Evolutionary conservation across 1,140 invertebrate species (phyloP).

Genomic region (Semibalanus balanoides): DNA sequence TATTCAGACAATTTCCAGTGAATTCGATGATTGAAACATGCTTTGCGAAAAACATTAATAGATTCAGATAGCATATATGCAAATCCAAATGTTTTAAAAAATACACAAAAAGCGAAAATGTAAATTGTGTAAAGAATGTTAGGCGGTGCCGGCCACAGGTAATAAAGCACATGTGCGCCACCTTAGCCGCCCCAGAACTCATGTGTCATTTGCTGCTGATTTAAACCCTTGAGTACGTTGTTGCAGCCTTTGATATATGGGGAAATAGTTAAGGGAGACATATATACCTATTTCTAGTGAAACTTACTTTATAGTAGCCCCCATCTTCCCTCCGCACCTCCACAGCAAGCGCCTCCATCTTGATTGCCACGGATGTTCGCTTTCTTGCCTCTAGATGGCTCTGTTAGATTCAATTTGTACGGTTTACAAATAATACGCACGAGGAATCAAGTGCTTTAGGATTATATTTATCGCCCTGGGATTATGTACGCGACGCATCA

Average conservation of each 20-base stretch:
- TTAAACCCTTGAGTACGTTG: too few species aligned
- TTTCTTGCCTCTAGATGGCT: background rate
- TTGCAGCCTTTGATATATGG: too few species aligned
- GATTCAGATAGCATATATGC: too few species aligned
- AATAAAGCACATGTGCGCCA: background rate
- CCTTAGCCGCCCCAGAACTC: background rate
- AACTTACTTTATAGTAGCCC: background rate
- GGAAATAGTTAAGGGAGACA: background rate
- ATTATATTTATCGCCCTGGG: too few species aligned
- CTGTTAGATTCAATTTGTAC: too few species aligned
- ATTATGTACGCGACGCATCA: too few species aligned
- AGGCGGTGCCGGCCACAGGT: background rate
- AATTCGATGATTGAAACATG: too few species aligned
- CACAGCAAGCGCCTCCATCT: constrained; percentile 1
- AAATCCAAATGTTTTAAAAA: too few species aligned
- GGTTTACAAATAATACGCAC: too few species aligned
- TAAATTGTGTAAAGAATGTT: background rate
- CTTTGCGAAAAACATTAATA: too few species aligned
- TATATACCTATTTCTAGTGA: background rate
- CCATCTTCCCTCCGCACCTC: constrained; percentile 4
- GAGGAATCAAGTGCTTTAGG: too few species aligned
- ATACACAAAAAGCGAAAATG: background rate
- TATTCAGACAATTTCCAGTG: too few species aligned
- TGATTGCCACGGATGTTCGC: background rate
- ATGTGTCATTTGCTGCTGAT: background rate